Evolutionary conservation across 2,888 invertebrate genomes (phyloP).

Genomic region (Nycteola revayana): DNA sequence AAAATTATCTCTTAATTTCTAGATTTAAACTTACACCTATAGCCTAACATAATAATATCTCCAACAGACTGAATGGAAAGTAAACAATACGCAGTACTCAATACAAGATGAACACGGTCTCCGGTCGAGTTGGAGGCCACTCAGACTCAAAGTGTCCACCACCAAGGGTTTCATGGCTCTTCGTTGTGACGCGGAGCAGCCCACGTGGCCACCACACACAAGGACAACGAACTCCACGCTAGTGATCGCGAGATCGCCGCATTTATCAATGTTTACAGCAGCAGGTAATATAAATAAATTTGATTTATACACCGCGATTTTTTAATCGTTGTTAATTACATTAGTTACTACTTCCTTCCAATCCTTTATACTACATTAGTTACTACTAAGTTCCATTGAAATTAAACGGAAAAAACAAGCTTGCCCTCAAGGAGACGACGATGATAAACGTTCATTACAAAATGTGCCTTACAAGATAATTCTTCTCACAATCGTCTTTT

Average conservation of each 20-base stretch:
- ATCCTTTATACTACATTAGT: no score
- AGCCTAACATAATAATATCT: not conserved
- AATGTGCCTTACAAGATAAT: no score
- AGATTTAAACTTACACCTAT: no score
- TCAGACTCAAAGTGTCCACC: slow-evolving; percentile 53
- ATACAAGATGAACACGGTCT: slow-evolving; percentile 54
- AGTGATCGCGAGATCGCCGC: slow-evolving; percentile 63
- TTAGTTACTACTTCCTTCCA: no score
- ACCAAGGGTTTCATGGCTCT: slow-evolving; percentile 45
- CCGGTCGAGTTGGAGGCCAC: slow-evolving; percentile 63
- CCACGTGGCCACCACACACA: slow-evolving; percentile 55
- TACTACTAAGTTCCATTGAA: no score
- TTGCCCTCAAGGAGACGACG: no score
- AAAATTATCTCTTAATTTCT: no score
- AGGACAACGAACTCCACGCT: slow-evolving; percentile 53
- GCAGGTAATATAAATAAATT: slow-evolving; percentile 44
- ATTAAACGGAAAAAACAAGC: no score
- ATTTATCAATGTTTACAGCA: slow-evolving; percentile 70
- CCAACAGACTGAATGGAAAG: slow-evolving; percentile 58
- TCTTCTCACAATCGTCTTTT: no score
- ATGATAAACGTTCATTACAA: no score
- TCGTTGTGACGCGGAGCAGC: slow-evolving; percentile 69
- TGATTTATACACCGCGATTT: no score
- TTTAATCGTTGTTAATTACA: no score
- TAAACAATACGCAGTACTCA: slow-evolving; percentile 63